These are phyloP conservation scores for Mesoclemmys tuberculata DNA, from an alignment of 2,113 vertebrate species.

Conservation along the genomic window DNA sequence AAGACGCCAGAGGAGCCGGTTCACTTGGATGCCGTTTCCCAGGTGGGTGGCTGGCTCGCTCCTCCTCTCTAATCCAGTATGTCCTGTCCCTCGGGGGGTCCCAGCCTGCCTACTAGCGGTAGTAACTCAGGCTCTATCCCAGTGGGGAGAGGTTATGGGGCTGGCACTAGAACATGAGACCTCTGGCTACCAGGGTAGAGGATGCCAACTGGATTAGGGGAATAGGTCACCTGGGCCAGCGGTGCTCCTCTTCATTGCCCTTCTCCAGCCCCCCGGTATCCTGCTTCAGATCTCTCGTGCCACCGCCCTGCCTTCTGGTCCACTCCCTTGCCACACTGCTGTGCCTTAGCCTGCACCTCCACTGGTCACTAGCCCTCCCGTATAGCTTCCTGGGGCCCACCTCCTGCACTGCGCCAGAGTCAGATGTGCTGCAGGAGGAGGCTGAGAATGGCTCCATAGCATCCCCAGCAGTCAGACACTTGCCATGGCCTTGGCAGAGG, in stretches of 20 bases:
- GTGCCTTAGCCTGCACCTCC: background rate
- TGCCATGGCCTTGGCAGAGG: background rate
- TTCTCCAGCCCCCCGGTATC: background rate
- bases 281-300: background rate
- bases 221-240: background rate
- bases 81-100: background rate
- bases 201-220: background rate
- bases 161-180: background rate
- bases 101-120: background rate
- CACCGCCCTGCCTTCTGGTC: background rate
- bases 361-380: background rate
- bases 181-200: background rate
- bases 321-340: background rate
- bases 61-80: background rate
- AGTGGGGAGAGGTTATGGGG: background rate
- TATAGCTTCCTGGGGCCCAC: background rate
- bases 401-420: background rate
- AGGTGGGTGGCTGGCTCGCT: background rate
- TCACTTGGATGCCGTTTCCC: background rate
- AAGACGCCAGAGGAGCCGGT: conserved; percentile 6
- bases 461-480: too few relatives aligned
- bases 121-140: background rate
- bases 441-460: background rate
- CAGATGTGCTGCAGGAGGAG: background rate
- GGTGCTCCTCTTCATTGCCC: background rate